Percentiles rank a stretch among this genome's conserved stretches.
phyloP scores from a whole-genome alignment of 2,888 invertebrate species.

The Meta bourneti region DNA sequence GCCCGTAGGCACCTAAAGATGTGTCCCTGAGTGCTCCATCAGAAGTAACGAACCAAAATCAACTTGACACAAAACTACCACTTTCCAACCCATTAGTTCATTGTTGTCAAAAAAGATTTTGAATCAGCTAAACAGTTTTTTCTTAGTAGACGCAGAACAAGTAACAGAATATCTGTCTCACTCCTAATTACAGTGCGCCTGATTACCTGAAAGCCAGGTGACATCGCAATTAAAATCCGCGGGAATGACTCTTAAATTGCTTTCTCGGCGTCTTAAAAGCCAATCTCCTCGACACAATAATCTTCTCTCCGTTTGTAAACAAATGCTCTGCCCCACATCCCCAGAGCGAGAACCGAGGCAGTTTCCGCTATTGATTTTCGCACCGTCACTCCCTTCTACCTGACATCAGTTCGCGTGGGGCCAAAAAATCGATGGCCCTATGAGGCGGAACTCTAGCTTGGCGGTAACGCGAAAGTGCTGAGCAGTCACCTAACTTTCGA shows the following conservation, averaged over 20 bases:
- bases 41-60: no score
- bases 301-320: not conserved
- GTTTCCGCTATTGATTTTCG: conserved; percentile 58
- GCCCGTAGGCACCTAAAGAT: no score
- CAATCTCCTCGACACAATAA: not conserved
- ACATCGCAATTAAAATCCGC: not conserved
- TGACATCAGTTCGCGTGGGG: not conserved
- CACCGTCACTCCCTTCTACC: not conserved
- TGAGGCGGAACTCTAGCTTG: not conserved
- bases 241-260: not conserved
- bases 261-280: not conserved
- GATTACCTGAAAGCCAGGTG: not conserved
- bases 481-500: no score
- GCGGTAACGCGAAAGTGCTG: no score
- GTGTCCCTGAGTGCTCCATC: no score
- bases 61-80: no score
- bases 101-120: no score
- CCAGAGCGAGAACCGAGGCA: not conserved
- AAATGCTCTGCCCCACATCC: not conserved
- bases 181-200: not conserved
- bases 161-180: no score
- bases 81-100: no score
- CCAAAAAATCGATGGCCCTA: not conserved
- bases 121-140: no score
- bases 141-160: no score